Percentiles rank a stretch among this genome's conserved stretches.
These are phyloP conservation scores for Zoroaster sp. DNA, from an alignment of 53 echinoderm and acorn worm genomes.

Conservation along the genomic window DNA sequence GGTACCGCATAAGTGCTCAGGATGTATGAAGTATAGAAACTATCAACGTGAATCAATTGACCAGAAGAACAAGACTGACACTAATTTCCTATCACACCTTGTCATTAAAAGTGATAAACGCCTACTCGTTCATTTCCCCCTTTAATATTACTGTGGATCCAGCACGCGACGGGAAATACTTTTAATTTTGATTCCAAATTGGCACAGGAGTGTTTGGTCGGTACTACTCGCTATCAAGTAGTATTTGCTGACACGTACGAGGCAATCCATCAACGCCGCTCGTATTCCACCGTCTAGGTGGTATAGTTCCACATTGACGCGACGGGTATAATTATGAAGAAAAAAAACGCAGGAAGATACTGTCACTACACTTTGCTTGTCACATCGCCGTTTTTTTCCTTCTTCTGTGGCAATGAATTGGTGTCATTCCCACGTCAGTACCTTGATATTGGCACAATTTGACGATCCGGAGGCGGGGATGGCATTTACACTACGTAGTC, in stretches of 20 bases:
- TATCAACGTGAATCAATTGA: too few relatives aligned
- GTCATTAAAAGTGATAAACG: not conserved
- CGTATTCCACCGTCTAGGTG: not conserved
- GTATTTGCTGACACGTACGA: not conserved
- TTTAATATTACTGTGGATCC: not conserved
- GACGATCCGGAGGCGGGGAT: not conserved
- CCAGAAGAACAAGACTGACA: not conserved
- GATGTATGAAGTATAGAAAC: too few relatives aligned
- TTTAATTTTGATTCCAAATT: too few relatives aligned
- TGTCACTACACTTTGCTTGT: not conserved
- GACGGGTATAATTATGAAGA: not conserved
- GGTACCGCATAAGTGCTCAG: too few relatives aligned
- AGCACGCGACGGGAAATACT: not conserved
- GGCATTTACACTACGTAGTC: not conserved
- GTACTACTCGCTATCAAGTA: not conserved
- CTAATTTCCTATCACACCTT: not conserved
- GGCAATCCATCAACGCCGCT: not conserved
- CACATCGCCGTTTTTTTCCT: not conserved
- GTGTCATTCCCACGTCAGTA: not conserved
- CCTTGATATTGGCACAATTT: not conserved
- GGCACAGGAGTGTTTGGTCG: not conserved
- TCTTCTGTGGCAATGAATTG: not conserved
- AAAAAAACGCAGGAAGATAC: too few relatives aligned
- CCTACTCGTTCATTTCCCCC: too few relatives aligned
- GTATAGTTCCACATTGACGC: not conserved